These are phyloP conservation scores for Stylophora pistillata DNA, from an alignment of 64 coral and sea anemone species.

Conservation along the genomic window DNA sequence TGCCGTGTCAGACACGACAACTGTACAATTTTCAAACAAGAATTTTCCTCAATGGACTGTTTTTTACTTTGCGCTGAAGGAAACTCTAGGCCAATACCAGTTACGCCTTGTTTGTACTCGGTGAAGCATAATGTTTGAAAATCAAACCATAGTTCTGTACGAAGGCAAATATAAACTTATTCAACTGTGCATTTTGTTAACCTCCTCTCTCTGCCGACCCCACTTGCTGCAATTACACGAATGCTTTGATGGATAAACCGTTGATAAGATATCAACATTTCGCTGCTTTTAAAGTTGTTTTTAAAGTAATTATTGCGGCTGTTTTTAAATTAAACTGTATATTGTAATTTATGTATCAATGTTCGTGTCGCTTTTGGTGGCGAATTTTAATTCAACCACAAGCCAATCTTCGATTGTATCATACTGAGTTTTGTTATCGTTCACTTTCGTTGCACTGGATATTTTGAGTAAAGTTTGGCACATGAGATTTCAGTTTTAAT, in stretches of 20 bases:
- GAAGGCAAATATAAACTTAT: background rate
- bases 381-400: background rate
- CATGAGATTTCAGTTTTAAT: background rate
- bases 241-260: background rate
- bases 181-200: slow-evolving; percentile 5
- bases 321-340: background rate
- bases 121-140: background rate
- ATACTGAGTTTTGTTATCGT: background rate
- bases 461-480: background rate
- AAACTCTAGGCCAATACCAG: background rate
- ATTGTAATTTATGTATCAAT: background rate
- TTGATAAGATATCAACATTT: background rate
- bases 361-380: background rate
- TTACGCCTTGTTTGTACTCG: background rate
- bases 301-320: background rate
- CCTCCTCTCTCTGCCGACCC: background rate
- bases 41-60: background rate
- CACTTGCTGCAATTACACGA: background rate
- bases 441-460: background rate
- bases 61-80: background rate
- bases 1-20: slow-evolving; percentile 2
- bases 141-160: background rate
- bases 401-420: background rate
- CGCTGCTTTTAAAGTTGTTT: background rate
- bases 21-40: background rate